Base-by-base conservation (phyloP, 1,140 invertebrate genomes). In the Liolophura sinensis region DNA sequence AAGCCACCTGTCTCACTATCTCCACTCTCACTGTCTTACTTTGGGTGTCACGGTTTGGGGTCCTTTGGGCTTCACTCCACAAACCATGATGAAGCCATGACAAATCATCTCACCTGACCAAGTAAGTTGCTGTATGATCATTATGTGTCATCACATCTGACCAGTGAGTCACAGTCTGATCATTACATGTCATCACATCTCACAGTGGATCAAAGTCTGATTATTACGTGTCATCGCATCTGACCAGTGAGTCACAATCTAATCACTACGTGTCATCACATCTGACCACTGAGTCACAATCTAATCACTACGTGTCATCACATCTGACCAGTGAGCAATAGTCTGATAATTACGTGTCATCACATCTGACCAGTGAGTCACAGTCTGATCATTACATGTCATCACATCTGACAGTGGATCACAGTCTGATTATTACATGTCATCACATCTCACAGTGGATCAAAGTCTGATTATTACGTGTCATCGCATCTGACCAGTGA, bases 151-250 rank as follows among this genome's bases (percentile, higher is more conserved):
- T 50, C 20, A n/a, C 50, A 47, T 25, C 15, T 59, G 49, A 59
- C 14, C 20, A 51, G 46, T 48, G 18, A 14, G 55, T 5, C 47
- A 11, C 22, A 16, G 63, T 24, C 27, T 48, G 5, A 14, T 20
- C 46, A 18, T 9, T 18, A 16, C 24, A 40, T 46, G 5, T 24
- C 40, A 20, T 24, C n/a, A 9, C 14, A 24, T 12, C 50, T 67
- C 25, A 54, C n/a, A n/a, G n/a, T n/a, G n/a, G n/a, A n/a, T n/a
- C n/a, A n/a, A n/a, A n/a, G n/a, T n/a, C n/a, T n/a, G n/a, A n/a
- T n/a, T n/a, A n/a, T n/a, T n/a, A n/a, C 64, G 92, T 87, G 16
- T 63, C 74, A 49, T 73, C 61, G 50, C 78, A 71, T 14, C 74
- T 67, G 18, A 67, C 67, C 77, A 78, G 66, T 25, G 49, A 65